A percentile compares a stretch with the other conserved stretches of the same genome.
Evolutionary conservation across 2,888 invertebrate genomes (phyloP).

Genomic region (Heliconius charithonia): DNA sequence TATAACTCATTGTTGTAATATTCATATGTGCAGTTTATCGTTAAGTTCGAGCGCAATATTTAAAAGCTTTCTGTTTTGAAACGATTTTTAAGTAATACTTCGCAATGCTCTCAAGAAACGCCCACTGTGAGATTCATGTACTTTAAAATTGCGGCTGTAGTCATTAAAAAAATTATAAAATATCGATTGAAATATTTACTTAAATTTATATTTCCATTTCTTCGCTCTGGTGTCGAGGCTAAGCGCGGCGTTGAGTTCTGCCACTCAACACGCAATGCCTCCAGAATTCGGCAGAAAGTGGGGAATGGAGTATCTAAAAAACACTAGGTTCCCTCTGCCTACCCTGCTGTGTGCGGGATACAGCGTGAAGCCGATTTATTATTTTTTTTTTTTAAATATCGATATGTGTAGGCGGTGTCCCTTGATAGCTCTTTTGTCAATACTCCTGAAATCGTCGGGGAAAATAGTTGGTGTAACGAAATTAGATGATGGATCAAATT

Average conservation of each 20-base stretch:
- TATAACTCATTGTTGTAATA: background rate
- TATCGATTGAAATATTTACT: too few relatives aligned
- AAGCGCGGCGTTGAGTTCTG: too few relatives aligned
- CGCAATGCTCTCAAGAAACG: slow-evolving; percentile 27
- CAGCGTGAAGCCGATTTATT: too few relatives aligned
- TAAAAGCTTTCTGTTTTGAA: slow-evolving; percentile 28
- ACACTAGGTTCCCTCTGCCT: too few relatives aligned
- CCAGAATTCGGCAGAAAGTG: too few relatives aligned
- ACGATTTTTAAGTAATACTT: slow-evolving; percentile 18
- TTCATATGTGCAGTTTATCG: background rate
- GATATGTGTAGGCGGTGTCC: slow-evolving; percentile 31
- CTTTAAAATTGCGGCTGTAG: slow-evolving; percentile 30
- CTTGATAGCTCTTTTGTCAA: slow-evolving; percentile 27
- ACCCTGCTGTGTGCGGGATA: too few relatives aligned
- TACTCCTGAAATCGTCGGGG: background rate
- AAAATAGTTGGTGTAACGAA: background rate
- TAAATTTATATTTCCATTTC: too few relatives aligned
- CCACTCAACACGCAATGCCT: too few relatives aligned
- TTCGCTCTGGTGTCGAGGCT: too few relatives aligned
- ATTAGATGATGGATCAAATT: too few relatives aligned
- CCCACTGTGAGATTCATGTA: slow-evolving; percentile 28
- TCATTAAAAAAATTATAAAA: slow-evolving; percentile 33
- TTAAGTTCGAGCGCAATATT: slow-evolving; percentile 1
- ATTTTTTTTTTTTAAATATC: too few relatives aligned
- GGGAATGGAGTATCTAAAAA: too few relatives aligned